Evolutionary conservation across 2,113 vertebrate genomes (phyloP), one percentile per base, ranked within the genome.

Genomic region (Anarrhichthys ocellatus): DNA sequence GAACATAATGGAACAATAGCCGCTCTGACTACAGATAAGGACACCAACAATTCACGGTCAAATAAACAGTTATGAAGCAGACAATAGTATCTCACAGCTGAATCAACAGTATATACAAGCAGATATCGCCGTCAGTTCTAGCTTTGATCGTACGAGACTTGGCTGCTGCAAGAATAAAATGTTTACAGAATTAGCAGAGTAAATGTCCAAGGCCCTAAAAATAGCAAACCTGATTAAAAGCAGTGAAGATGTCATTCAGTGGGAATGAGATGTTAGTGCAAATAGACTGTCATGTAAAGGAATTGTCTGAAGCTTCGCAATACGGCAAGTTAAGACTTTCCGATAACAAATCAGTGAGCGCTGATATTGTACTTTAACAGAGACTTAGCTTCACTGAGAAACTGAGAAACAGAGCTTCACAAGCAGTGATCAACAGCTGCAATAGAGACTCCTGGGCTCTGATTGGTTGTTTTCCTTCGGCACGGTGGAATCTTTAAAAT

Each of bases 71-170:
- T 91, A 90, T 87, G 86, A 87, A 84, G 87, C 78, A 78, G 73
- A 94, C 93, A 94, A 94, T 93, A 84, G 91, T 88, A 92, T 92
- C 90, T 84, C 84, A 85, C 91, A 80, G 87, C 92, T 94, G 93
- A 94, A 93, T 94, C 93, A 94, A 94, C 94, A 93, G 82, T 81
- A 90, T 83, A 83, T 89, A 86, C 82, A 85, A 86, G 82, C 88
- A 83, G 81, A 86, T 48, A 88, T 85, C 29, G 73, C 73, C 79
- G 61, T 82, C 87, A 75, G 79, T 82, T 71, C 69, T 76, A 62
- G 86, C 91, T 93, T 91, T 91, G 88, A 93, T 94, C 91, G 76
- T 50, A 76, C 52, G 40, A 83, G 64, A 89, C 84, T 80, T 82
- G 75, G 72, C 90, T 81, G 83, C 90, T 70, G 74, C 73, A 67